Evolutionary conservation across 1,140 invertebrate species (phyloP).

Genomic region (Cotesia vestalis): DNA sequence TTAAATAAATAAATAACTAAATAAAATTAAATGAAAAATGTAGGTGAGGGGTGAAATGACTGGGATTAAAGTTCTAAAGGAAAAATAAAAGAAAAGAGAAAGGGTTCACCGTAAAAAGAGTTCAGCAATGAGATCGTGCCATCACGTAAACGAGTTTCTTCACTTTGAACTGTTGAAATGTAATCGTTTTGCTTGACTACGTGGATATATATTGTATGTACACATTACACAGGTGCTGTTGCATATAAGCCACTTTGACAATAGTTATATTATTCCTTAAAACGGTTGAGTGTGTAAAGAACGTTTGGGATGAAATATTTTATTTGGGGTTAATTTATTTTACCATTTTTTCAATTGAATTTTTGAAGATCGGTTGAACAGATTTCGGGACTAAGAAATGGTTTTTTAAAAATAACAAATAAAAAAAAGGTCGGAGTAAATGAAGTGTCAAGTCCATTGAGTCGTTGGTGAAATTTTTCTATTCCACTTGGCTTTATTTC

Average conservation of each 20-base stretch:
- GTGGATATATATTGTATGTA: not conserved
- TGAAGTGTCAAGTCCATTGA: slow-evolving; percentile 23
- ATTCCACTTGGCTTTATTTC: slow-evolving; percentile 16
- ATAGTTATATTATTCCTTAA: not conserved
- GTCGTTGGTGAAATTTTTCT: slow-evolving; percentile 18
- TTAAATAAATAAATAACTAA: not conserved
- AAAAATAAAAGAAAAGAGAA: not conserved
- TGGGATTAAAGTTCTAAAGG: not conserved
- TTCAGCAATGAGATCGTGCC: slow-evolving; percentile 3
- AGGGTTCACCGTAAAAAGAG: not conserved
- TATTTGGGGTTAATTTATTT: not conserved
- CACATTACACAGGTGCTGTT: not conserved
- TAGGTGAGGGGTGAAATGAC: not conserved
- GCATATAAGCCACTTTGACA: not conserved
- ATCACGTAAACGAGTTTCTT: slow-evolving; percentile 12
- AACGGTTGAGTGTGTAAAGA: not conserved
- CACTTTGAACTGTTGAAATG: slow-evolving; percentile 2
- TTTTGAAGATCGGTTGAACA: not conserved
- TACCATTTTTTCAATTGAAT: not conserved
- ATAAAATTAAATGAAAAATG: not conserved
- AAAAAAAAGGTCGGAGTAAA: slow-evolving; percentile 7
- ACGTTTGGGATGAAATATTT: not conserved
- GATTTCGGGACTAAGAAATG: not conserved
- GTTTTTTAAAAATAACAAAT: not conserved
- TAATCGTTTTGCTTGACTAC: not conserved